Conservation (phyloP, 2,888 invertebrate species). For the Crocallis elinguaria region DNA sequence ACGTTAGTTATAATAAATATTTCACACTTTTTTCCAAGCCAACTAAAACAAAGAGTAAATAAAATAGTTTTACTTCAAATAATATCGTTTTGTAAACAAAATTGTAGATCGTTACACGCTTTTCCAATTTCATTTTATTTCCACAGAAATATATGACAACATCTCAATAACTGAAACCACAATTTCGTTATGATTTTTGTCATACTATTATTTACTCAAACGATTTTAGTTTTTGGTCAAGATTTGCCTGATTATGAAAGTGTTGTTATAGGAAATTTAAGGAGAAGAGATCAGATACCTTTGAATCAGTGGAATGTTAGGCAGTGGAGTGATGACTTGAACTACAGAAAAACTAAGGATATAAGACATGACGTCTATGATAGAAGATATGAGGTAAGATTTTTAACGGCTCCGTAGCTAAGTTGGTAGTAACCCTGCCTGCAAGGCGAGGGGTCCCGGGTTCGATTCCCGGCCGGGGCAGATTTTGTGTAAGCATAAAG, state of each 20-base stretch:
- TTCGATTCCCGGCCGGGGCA: too few species aligned
- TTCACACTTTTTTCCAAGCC: too few species aligned
- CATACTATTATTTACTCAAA: conserved; percentile 18
- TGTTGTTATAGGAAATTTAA: conserved; percentile 28
- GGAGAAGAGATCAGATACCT: conserved; percentile 32
- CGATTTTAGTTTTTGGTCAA: conserved; percentile 23
- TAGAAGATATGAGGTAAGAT: conserved; percentile 29
- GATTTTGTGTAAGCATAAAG: too few species aligned
- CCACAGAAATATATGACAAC: background rate
- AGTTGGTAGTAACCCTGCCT: too few species aligned
- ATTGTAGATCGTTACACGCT: too few species aligned
- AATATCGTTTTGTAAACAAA: too few species aligned
- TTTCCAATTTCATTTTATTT: background rate
- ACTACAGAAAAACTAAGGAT: conserved; percentile 36
- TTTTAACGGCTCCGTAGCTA: background rate
- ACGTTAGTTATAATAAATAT: too few species aligned
- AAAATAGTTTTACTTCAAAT: too few species aligned
- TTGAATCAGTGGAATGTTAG: conserved; percentile 22
- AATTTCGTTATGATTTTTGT: conserved; percentile 18
- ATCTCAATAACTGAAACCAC: background rate
- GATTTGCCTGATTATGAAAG: conserved; percentile 17
- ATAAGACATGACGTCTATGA: conserved; percentile 29
- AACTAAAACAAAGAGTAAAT: too few species aligned
- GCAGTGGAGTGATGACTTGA: conserved; percentile 19
- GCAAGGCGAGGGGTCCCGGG: too few species aligned